Evolutionary conservation across 2,113 vertebrate species (phyloP).

Genomic region (Campylomormyrus tamandua): DNA sequence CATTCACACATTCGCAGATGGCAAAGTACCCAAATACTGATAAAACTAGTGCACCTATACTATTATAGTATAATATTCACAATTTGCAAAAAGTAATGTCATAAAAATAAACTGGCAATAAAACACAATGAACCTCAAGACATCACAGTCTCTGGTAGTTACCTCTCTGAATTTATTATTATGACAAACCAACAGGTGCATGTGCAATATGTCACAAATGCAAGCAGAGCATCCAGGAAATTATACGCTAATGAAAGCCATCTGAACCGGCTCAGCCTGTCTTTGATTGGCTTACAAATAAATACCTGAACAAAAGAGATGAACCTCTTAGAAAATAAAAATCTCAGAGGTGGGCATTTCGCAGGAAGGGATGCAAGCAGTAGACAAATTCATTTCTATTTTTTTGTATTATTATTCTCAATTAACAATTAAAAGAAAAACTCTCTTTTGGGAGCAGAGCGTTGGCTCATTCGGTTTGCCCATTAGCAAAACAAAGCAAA

Average conservation of each 20-base stretch:
- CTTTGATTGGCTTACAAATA: neutral
- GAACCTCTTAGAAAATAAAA: neutral
- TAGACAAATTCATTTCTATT: neutral
- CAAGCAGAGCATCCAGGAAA: neutral
- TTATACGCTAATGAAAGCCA: neutral
- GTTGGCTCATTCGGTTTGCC: neutral
- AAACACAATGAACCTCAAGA: neutral
- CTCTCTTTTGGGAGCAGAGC: neutral
- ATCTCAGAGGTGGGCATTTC: neutral
- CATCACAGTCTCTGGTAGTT: neutral
- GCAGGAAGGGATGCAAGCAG: neutral
- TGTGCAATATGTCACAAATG: neutral
- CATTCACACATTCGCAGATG: neutral
- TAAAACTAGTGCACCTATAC: conserved; percentile 1
- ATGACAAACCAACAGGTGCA: neutral
- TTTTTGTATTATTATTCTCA: neutral
- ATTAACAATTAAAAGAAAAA: neutral
- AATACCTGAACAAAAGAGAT: neutral
- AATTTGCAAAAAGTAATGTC: neutral
- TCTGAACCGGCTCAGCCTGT: neutral
- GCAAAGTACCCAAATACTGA: conserved; percentile 3
- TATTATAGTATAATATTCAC: neutral
- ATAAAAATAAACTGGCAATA: neutral
- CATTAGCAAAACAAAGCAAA: neutral
- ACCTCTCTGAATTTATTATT: neutral